Percentiles rank a stretch among this genome's conserved stretches.
Conservation (phyloP, 2,888 invertebrate species). For the Platycheirus rosarum region DNA sequence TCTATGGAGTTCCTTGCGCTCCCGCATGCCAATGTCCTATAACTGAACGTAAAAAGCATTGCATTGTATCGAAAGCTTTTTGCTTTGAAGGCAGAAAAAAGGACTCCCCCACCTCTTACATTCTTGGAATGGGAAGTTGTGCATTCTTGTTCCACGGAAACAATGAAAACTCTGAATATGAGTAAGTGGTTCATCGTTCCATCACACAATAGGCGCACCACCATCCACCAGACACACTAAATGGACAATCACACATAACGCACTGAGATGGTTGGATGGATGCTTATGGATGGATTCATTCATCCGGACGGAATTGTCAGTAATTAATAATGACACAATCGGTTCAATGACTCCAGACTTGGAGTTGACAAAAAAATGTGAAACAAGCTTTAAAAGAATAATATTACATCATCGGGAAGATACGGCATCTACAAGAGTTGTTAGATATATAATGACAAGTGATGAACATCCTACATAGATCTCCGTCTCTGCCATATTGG, state of each 20-base stretch:
- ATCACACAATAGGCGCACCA: background rate
- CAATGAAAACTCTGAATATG: conserved; percentile 39
- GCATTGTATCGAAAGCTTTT: conserved; percentile 59
- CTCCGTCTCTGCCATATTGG: background rate
- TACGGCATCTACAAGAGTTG: conserved; percentile 9
- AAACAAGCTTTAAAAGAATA: conserved; percentile 22
- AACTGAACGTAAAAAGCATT: conserved; percentile 51
- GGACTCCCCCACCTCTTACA: no score
- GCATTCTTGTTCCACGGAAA: conserved; percentile 23
- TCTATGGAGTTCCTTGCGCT: background rate
- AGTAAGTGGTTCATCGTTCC: conserved; percentile 26
- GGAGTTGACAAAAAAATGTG: background rate
- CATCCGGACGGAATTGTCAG: conserved; percentile 27
- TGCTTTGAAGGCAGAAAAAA: conserved; percentile 32
- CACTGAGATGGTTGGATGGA: conserved; percentile 4
- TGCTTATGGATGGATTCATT: conserved; percentile 44
- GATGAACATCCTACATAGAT: conserved; percentile 33
- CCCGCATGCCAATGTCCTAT: conserved; percentile 46
- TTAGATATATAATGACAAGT: conserved; percentile 29
- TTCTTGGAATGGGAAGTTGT: background rate
- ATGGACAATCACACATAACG: conserved; percentile 22
- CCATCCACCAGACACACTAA: background rate
- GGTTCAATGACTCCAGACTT: conserved; percentile 41
- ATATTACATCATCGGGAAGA: conserved; percentile 6
- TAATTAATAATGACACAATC: conserved; percentile 47